A percentile compares a stretch with the other conserved stretches of the same genome.
Evolutionary conservation across 2,113 vertebrate genomes (phyloP).

Genomic region (Mugil cephalus): DNA sequence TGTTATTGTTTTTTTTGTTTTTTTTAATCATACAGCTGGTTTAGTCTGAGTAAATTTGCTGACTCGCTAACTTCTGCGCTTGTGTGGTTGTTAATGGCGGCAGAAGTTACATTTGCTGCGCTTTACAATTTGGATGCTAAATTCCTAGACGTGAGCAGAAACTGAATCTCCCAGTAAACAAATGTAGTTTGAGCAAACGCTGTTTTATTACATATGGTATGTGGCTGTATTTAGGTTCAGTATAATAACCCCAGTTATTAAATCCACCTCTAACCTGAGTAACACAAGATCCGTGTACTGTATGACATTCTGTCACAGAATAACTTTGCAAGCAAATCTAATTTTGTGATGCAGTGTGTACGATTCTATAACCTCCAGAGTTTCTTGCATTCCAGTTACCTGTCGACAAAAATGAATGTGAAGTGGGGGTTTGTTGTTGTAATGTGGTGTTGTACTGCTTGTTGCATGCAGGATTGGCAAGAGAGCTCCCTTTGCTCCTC

Average conservation of each 20-base stretch:
- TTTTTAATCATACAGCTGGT: too few species aligned
- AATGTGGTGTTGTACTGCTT: slow-evolving; percentile 93
- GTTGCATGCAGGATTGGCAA: slow-evolving; percentile 98
- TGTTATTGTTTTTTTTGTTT: too few species aligned
- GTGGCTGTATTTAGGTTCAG: slow-evolving; percentile 59
- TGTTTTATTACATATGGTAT: neutral
- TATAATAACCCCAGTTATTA: neutral
- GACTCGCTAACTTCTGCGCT: too few species aligned
- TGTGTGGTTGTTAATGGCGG: too few species aligned
- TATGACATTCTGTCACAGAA: neutral
- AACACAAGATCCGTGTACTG: slow-evolving; percentile 14
- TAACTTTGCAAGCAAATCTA: slow-evolving; percentile 1
- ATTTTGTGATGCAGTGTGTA: slow-evolving; percentile 1
- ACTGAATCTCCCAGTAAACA: neutral
- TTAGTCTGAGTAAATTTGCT: neutral
- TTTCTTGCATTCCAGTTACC: slow-evolving; percentile 86
- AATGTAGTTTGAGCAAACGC: neutral
- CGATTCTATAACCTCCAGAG: slow-evolving; percentile 16
- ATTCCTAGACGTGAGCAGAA: neutral
- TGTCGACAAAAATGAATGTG: slow-evolving; percentile 87
- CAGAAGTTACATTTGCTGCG: neutral
- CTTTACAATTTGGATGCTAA: too few species aligned
- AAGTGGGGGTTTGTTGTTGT: slow-evolving; percentile 90
- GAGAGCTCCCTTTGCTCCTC: slow-evolving; percentile 88
- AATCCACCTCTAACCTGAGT: slow-evolving; percentile 31